Percentiles rank a stretch among this genome's conserved stretches.
phyloP scores from a whole-genome alignment of 2,888 invertebrate genomes.

The Diarsia dahlii region DNA sequence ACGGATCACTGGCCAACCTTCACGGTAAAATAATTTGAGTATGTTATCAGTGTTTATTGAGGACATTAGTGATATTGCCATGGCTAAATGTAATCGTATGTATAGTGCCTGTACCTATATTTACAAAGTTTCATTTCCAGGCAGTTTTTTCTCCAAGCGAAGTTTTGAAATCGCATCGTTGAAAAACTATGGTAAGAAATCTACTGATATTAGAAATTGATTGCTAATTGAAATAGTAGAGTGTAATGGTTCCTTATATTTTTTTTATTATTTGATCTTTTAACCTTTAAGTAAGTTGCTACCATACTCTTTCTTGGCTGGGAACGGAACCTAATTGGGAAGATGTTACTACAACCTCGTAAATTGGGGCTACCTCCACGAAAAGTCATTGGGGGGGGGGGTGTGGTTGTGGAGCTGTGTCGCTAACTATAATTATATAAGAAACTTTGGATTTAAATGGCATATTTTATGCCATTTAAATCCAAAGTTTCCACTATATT shows the following conservation, averaged over 20 bases:
- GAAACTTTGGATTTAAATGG: neutral
- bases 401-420: neutral
- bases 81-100: neutral
- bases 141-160: neutral
- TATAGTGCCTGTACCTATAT: neutral
- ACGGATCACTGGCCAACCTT: slow-evolving; percentile 54
- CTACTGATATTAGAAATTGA: neutral
- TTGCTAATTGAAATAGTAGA: neutral
- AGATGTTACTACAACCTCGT: neutral
- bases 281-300: neutral
- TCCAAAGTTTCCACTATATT: neutral
- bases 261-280: too few relatives aligned
- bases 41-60: slow-evolving; percentile 38
- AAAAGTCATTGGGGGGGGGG: neutral
- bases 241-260: neutral
- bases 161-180: neutral
- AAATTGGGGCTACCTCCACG: neutral
- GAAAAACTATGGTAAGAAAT: neutral
- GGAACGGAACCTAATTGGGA: neutral
- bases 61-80: slow-evolving; percentile 4
- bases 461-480: too few relatives aligned
- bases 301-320: neutral
- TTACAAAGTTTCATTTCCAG: neutral
- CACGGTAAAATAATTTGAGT: slow-evolving; percentile 43
- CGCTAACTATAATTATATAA: neutral